Evolutionary conservation across 2,888 invertebrate genomes (phyloP).

Genomic region (Seladonia tumulorum): DNA sequence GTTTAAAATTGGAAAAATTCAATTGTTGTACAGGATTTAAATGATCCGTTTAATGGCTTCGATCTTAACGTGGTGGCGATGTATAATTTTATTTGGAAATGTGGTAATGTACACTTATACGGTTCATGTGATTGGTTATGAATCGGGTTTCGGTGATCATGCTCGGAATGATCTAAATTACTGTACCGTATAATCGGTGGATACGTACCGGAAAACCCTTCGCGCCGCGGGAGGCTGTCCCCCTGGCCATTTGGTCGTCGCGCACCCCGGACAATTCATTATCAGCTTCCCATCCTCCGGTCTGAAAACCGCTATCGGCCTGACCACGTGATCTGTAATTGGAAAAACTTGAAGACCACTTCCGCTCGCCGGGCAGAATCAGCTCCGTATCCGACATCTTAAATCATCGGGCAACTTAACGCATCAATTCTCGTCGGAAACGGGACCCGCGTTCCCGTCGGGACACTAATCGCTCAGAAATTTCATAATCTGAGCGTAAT

Average conservation of each 20-base stretch:
- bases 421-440: neutral
- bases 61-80: no score
- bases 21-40: no score
- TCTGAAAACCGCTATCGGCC: conserved; percentile 89
- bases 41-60: no score
- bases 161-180: neutral
- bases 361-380: neutral
- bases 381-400: neutral
- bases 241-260: conserved; percentile 89
- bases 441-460: neutral
- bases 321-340: conserved; percentile 88
- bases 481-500: neutral
- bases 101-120: no score
- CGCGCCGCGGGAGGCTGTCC: conserved; percentile 94
- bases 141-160: neutral
- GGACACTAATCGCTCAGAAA: neutral
- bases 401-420: conserved; percentile 31
- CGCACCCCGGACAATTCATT: conserved; percentile 90
- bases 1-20: no score
- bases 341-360: conserved; percentile 46
- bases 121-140: neutral
- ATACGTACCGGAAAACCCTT: conserved; percentile 86
- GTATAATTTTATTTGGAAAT: no score
- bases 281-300: conserved; percentile 87
- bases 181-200: neutral